These are phyloP conservation scores for Archilochus colubris DNA, from an alignment of 2,113 vertebrate species.

Conservation along the genomic window DNA sequence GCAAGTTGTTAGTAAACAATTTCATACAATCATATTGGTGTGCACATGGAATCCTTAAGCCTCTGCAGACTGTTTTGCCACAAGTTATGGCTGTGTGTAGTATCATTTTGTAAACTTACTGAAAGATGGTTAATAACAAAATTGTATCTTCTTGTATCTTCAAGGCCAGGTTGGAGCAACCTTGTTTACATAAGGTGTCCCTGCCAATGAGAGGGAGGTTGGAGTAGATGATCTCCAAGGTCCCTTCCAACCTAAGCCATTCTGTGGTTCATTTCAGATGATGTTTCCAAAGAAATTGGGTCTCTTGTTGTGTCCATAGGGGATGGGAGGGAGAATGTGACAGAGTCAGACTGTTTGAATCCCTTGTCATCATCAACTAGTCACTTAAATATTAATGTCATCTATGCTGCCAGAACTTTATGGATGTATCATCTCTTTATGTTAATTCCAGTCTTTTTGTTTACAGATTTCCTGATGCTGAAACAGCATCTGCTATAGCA, in stretches of 20 bases:
- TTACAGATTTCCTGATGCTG: slow-evolving; percentile 80
- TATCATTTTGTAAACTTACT: too few relatives aligned
- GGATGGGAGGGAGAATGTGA: not conserved
- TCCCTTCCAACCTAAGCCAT: too few relatives aligned
- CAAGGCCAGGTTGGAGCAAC: too few relatives aligned
- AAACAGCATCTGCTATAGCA: slow-evolving; percentile 74
- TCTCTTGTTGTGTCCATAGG: not conserved
- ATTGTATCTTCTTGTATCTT: not conserved
- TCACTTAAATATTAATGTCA: not conserved
- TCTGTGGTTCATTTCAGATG: not conserved
- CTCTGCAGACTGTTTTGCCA: too few relatives aligned
- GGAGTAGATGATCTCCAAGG: too few relatives aligned
- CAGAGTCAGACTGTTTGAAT: not conserved
- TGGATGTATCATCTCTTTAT: not conserved
- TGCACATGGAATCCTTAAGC: too few relatives aligned
- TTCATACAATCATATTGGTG: too few relatives aligned
- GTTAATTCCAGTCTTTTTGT: not conserved
- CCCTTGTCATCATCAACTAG: not conserved
- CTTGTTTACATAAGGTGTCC: too few relatives aligned
- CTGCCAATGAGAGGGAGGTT: too few relatives aligned
- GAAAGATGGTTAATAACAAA: not conserved
- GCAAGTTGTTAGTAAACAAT: too few relatives aligned
- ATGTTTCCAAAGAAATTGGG: not conserved
- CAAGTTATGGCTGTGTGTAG: not conserved
- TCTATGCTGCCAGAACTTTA: not conserved